These are phyloP conservation scores for rabbit (Oryctolagus cuniculus) DNA, from an alignment of 2,113 vertebrate species.

Conservation along the genomic window DNA sequence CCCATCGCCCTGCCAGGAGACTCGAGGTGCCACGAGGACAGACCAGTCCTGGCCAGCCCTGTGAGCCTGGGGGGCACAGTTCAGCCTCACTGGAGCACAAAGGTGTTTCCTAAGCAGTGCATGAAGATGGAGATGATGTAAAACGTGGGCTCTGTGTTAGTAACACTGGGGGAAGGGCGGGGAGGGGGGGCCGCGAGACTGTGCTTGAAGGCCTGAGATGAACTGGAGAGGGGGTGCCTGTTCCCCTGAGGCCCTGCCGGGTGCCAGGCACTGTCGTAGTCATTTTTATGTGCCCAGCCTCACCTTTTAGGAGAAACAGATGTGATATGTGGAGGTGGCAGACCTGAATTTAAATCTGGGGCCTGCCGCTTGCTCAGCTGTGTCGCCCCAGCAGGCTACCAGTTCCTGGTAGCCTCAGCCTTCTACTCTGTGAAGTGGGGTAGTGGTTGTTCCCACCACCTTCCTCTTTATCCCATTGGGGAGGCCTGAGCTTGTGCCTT, in stretches of 20 bases:
- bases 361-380: neutral
- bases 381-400: neutral
- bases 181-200: too few species aligned
- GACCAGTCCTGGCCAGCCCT: neutral
- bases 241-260: neutral
- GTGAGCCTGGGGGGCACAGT: neutral
- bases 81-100: neutral
- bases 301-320: neutral
- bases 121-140: neutral
- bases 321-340: neutral
- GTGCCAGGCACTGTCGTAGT: too few species aligned
- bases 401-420: neutral
- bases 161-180: neutral
- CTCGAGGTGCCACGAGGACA: neutral
- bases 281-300: fast-evolving
- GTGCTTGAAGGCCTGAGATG: neutral
- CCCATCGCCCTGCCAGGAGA: neutral
- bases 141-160: neutral
- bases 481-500: neutral
- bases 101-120: neutral
- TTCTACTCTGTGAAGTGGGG: neutral
- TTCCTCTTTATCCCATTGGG: neutral
- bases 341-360: neutral
- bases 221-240: neutral
- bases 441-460: neutral